A percentile compares a stretch with the other conserved stretches of the same genome.
Conservation (phyloP, 1,140 invertebrate species). For the Triops longicaudatus region DNA sequence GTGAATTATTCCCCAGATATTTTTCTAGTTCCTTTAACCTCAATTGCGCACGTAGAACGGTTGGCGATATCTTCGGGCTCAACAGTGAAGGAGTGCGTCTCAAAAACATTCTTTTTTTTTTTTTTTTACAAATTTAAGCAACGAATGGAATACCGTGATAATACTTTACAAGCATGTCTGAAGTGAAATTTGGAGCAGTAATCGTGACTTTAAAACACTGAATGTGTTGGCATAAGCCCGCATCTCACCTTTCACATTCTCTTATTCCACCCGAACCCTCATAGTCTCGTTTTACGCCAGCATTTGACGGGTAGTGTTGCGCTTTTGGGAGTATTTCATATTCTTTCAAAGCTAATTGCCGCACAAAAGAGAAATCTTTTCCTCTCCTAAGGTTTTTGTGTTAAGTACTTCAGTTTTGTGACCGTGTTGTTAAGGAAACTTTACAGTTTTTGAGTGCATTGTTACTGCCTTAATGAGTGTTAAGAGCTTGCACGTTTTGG, state of each 20-base stretch:
- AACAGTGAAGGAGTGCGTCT: no score
- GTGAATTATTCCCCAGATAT: background rate
- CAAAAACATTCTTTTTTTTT: no score
- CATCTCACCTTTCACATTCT: conserved; percentile 12
- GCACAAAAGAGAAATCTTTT: background rate
- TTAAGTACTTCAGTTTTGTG: no score
- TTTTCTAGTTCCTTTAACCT: no score
- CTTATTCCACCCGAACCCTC: background rate
- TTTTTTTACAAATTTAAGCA: background rate
- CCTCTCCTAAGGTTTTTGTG: no score
- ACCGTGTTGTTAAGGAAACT: no score
- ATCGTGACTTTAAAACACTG: background rate
- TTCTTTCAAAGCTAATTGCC: background rate
- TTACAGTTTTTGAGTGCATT: background rate
- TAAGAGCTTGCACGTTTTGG: background rate
- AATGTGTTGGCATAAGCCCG: background rate
- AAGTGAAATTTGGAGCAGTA: background rate
- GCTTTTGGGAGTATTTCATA: background rate
- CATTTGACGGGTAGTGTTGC: background rate
- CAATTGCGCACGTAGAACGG: no score
- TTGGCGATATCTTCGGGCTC: no score
- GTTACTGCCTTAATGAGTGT: background rate
- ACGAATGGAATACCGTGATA: background rate
- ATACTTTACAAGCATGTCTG: background rate
- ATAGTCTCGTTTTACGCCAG: background rate